Evolutionary conservation across 2,797 vertebrate genomes (phyloP).

Genomic region (Lepus townsendii): DNA sequence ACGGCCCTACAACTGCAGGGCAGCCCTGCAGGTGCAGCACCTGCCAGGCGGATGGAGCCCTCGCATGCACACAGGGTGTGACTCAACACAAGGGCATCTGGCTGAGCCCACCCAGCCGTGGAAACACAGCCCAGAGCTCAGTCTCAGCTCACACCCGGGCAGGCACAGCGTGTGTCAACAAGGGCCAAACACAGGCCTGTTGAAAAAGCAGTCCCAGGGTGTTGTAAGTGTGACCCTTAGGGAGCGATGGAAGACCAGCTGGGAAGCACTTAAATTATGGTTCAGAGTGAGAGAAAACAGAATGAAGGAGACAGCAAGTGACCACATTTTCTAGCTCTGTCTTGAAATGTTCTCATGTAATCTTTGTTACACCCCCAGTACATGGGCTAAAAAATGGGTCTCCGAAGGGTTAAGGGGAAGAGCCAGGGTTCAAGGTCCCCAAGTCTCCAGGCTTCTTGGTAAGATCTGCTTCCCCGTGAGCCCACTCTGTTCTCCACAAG

Average conservation of each 20-base stretch:
- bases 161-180: neutral
- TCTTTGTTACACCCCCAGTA: neutral
- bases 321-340: neutral
- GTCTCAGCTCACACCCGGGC: slow-evolving; percentile 1
- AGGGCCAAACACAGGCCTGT: neutral
- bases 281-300: neutral
- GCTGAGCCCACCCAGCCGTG: slow-evolving; percentile 23
- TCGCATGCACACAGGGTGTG: neutral
- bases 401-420: rapidly evolving
- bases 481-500: neutral
- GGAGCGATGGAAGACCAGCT: neutral
- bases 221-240: neutral
- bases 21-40: slow-evolving; percentile 55
- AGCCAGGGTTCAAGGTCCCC: neutral
- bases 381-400: too few species aligned
- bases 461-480: neutral
- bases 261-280: neutral
- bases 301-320: neutral
- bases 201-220: neutral
- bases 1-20: neutral
- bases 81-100: neutral
- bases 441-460: neutral
- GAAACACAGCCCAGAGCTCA: slow-evolving; percentile 36
- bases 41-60: neutral
- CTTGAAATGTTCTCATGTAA: neutral